These are phyloP conservation scores for Diplodus puntazzo DNA, from an alignment of 2,797 vertebrate species.

Conservation along the genomic window DNA sequence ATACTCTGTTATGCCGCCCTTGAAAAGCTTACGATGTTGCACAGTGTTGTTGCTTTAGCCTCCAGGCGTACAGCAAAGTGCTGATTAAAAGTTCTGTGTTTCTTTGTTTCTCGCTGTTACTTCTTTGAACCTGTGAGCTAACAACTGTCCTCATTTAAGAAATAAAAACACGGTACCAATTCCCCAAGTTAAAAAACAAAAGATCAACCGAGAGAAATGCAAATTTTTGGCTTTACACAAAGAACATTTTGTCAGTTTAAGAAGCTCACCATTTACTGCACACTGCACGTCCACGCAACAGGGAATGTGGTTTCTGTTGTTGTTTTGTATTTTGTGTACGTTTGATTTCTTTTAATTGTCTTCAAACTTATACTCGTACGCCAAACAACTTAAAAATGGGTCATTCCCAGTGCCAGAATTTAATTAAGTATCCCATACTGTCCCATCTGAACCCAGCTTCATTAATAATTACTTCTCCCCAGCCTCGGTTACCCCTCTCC, in stretches of 20 bases:
- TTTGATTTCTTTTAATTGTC: conserved; percentile 13
- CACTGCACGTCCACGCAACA: background rate
- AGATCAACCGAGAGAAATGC: background rate
- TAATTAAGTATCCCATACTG: conserved; percentile 75
- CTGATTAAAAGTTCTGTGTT: background rate
- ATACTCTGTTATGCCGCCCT: conserved; percentile 19
- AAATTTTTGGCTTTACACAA: background rate
- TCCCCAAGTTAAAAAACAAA: background rate
- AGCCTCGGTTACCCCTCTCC: conserved; percentile 68
- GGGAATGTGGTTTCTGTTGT: background rate
- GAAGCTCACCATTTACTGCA: background rate
- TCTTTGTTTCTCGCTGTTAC: conserved; percentile 31
- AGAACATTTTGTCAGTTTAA: background rate
- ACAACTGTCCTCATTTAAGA: background rate
- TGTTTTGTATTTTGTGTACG: background rate
- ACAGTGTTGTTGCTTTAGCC: conserved; percentile 8
- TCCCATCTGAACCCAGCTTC: conserved; percentile 77
- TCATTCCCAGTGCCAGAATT: conserved; percentile 70
- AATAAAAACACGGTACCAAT: background rate
- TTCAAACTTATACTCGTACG: conserved; percentile 25
- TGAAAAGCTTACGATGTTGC: conserved; percentile 7
- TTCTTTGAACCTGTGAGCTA: conserved; percentile 2
- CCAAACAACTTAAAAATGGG: conserved; percentile 63
- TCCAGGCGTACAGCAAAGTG: too few relatives aligned
- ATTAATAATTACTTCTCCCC: conserved; percentile 84